Evolutionary conservation across 2,888 invertebrate genomes (phyloP).

Genomic region (Pristionchus japonicus): DNA sequence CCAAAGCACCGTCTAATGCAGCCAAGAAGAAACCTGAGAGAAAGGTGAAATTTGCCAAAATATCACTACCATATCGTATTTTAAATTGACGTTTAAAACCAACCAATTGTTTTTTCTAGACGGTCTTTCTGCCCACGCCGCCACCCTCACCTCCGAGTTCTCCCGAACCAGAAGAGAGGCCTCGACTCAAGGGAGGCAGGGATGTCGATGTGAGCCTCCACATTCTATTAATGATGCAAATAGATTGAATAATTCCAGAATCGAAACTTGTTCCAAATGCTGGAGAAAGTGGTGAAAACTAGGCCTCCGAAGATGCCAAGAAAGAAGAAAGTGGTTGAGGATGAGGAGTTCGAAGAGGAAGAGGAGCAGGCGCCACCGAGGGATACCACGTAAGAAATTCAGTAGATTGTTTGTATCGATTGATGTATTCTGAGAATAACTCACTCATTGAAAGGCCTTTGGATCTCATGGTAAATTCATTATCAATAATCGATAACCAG

Average conservation of each 20-base stretch:
- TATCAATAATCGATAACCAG: not conserved
- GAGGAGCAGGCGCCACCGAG: not conserved
- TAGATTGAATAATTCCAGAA: no score
- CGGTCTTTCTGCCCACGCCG: no score
- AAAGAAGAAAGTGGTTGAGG: not conserved
- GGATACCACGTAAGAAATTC: not conserved
- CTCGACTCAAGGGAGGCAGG: not conserved
- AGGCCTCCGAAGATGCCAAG: not conserved
- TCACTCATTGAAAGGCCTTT: no score
- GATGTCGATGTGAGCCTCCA: not conserved
- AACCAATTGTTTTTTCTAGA: no score
- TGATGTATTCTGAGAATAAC: not conserved
- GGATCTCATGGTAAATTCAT: no score
- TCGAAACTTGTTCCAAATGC: not conserved
- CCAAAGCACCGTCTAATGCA: not conserved
- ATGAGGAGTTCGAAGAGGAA: not conserved
- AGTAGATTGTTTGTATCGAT: not conserved
- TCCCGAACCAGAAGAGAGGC: not conserved
- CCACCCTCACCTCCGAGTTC: not conserved
- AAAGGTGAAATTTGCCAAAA: not conserved
- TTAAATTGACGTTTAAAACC: no score
- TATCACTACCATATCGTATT: no score
- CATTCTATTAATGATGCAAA: no score
- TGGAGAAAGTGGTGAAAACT: not conserved
- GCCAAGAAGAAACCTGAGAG: not conserved